Base-by-base conservation (phyloP, 2,888 invertebrate species). In the Nemapogon koenigi region DNA sequence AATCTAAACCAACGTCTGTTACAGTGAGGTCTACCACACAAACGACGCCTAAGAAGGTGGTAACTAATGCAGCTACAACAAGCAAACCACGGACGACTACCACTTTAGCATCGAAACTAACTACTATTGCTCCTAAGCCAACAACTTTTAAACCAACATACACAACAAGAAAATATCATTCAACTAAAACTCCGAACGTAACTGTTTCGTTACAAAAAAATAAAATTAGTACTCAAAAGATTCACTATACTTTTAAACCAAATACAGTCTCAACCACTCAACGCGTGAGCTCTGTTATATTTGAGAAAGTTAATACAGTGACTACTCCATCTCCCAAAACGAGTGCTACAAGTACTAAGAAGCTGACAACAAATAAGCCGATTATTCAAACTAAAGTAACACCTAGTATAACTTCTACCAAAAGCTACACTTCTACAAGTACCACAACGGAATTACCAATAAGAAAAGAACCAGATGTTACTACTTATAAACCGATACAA, bases 191-290 rank as follows among this genome's bases (percentile, higher is more conserved):
- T n/a, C 46, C 46, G 17, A 45, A 47, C 26, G 47, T 37, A 3
- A 42, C 42, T 7, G 43, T 33, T 37, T 39, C 44, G 16, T 3
- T 6, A 2, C 33, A 33, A 15, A 33, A 33, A 18, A 33, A 50
- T 45, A 27, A 45, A 16, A 43, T 43, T 38, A 37, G 37, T 11
- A 47, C 42, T 3, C 51, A 49, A 18, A 18, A 33, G 7, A 17
- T 16, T 13, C 33, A 33, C 3, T 33, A 49, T 40, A 49, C 46
- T 32, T 48, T 52, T 1, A 48, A 51, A 31, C 36, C 50, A 0
- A 47, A 50, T 36, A 39, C 44, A 26, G 39, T 49, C 13, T 46
- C 58, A 15, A 53, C 48, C 14, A 60, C 57, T 2, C 58, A 63
- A 38, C 61, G 59, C 50, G 37, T 35, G 14, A 42, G 36, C 35